Percentiles rank a stretch among this genome's conserved stretches.
Conservation (phyloP, 2,113 vertebrate species). For the Nasalis larvatus region DNA sequence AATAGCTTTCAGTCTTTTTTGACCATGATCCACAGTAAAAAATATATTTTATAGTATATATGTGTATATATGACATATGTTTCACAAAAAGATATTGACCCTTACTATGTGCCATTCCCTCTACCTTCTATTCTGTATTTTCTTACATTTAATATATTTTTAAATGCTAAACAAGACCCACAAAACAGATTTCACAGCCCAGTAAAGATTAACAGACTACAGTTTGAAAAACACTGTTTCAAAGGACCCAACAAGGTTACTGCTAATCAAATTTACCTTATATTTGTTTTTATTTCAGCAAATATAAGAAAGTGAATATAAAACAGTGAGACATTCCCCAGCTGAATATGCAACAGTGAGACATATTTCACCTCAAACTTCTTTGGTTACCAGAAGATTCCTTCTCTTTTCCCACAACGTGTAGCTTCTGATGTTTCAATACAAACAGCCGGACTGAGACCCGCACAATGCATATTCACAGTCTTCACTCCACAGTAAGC, state of each 20-base stretch:
- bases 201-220: background rate
- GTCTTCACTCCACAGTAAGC: background rate
- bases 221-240: background rate
- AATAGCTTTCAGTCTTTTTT: background rate
- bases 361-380: background rate
- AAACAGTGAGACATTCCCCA: background rate
- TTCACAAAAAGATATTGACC: background rate
- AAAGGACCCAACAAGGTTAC: background rate
- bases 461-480: background rate
- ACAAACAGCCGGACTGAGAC: background rate
- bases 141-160: background rate
- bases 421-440: background rate
- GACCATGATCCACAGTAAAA: background rate
- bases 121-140: conserved; percentile 15
- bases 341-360: background rate
- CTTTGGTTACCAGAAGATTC: background rate
- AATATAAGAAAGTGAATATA: background rate
- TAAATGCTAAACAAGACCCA: background rate
- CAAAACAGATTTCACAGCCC: background rate
- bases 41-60: background rate
- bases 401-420: background rate
- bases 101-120: background rate
- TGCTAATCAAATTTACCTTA: background rate
- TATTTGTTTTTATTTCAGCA: background rate
- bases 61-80: background rate